Conservation (phyloP, 1,140 invertebrate species). For the Meloidogyne chitwoodi region DNA sequence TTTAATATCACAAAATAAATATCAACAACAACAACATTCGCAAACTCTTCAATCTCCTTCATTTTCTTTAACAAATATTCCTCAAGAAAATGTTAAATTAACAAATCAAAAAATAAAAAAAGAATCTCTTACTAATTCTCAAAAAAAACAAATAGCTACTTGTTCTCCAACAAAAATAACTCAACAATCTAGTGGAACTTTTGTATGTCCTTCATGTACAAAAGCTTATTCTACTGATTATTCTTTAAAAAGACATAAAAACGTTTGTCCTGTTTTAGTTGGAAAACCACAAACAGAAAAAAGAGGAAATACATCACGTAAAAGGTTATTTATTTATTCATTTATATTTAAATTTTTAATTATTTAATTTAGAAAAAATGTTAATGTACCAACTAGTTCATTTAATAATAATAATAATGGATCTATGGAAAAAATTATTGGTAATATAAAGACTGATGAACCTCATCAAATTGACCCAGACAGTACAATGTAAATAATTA, state of each 20-base stretch:
- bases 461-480: slow-evolving; percentile 7
- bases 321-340: neutral
- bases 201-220: neutral
- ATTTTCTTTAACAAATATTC: neutral
- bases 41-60: neutral
- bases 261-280: neutral
- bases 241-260: neutral
- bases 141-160: neutral
- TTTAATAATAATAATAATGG: neutral
- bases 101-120: neutral
- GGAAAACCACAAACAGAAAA: neutral
- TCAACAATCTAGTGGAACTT: slow-evolving; percentile 2
- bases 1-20: neutral
- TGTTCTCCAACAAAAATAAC: neutral
- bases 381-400: neutral
- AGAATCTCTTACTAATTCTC: neutral
- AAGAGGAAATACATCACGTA: neutral
- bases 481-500: slow-evolving; percentile 1
- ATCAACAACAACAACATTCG: neutral
- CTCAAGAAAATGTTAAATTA: neutral
- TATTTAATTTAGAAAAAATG: neutral
- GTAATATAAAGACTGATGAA: neutral
- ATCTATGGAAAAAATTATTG: neutral
- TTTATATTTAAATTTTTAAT: neutral
- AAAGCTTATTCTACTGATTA: slow-evolving; percentile 5